Base-by-base conservation (phyloP, 2,888 invertebrate genomes). In the Prosapia bicincta region DNA sequence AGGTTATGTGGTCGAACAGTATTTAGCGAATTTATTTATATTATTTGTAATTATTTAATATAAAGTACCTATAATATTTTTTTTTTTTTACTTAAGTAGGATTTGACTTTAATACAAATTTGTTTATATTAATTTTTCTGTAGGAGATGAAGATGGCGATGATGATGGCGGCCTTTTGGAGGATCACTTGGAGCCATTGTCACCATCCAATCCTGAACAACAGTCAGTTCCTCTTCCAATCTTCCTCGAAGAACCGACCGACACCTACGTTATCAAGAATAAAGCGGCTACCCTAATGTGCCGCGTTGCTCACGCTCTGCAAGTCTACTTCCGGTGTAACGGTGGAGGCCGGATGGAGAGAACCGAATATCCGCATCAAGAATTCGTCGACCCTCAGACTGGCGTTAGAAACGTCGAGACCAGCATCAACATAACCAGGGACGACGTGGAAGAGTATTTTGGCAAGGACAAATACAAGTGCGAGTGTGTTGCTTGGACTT, bases 401-500 rank as follows among this genome's bases (percentile, higher is more conserved):
- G 96, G 96, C 65, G 93, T 95, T 67, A 88, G 95, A 78, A 92
- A 95, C 82, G 91, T 95, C 81, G 96, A 96, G 84, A 93, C 92
- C 32, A 93, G 94, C 79, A 90, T 94, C 79, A 94, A 95, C 84
- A 92, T 97, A 80, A 93, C 93, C 71, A 89, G 96, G 78, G 93
- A 95, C 84, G 92, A 93, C 83, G 96, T 98, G 75, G 97, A 98
- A 82, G 97, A 97, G 84, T 97, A 94, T 85, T 96, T 95, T 83
- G 96, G 95, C 25, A 91, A 91, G 82, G 69, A 69, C 68, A 74
- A 74, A 65, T 96, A 94, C 84, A 95, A 94, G 83, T 99, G 98
- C 85, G 94, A 96, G 80, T 99, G 98, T 84, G 91, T 93, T 81
- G 98, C 98, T 0, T 96, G 96, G 93, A 93, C 94, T 69, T 93